These are phyloP conservation scores for Agrenia bidenticulata DNA, from an alignment of 2,888 invertebrate genomes.

Conservation along the genomic window DNA sequence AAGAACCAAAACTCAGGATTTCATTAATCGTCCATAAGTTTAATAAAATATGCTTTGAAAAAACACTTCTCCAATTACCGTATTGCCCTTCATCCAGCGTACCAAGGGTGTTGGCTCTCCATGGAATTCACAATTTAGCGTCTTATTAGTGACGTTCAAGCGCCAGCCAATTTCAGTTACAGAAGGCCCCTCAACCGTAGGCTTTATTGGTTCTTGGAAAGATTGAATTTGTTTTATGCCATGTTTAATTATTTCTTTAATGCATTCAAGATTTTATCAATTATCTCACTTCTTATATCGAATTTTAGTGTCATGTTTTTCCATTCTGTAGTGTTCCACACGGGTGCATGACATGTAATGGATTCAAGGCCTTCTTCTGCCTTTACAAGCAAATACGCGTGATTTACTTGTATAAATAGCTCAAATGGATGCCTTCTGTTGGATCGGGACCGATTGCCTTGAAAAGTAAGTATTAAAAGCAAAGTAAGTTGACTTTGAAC, in stretches of 20 bases:
- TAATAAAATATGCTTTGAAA: too few relatives aligned
- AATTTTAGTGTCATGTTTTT: conserved; percentile 31
- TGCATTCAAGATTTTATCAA: not conserved
- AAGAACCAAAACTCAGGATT: too few relatives aligned
- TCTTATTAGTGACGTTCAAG: conserved; percentile 40
- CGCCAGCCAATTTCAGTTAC: conserved; percentile 29
- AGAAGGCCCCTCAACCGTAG: not conserved
- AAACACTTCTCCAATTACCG: conserved; percentile 22
- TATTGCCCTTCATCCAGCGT: conserved; percentile 29
- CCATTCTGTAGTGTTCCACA: conserved; percentile 50
- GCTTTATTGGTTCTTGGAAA: not conserved
- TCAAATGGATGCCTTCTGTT: conserved; percentile 17
- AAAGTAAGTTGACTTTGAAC: not conserved
- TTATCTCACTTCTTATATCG: conserved; percentile 15
- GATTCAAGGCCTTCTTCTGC: conserved; percentile 32
- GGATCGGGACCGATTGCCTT: not conserved
- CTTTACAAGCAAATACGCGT: conserved; percentile 26
- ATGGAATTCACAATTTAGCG: conserved; percentile 6
- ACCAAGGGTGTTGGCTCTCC: not conserved
- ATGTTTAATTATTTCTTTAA: too few relatives aligned
- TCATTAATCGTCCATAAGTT: too few relatives aligned
- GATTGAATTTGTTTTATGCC: too few relatives aligned
- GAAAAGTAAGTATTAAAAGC: not conserved
- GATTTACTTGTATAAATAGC: conserved; percentile 22
- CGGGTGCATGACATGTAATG: conserved; percentile 45